These are phyloP conservation scores for Anas capensis DNA, from an alignment of 2,797 vertebrate species.

Conservation along the genomic window DNA sequence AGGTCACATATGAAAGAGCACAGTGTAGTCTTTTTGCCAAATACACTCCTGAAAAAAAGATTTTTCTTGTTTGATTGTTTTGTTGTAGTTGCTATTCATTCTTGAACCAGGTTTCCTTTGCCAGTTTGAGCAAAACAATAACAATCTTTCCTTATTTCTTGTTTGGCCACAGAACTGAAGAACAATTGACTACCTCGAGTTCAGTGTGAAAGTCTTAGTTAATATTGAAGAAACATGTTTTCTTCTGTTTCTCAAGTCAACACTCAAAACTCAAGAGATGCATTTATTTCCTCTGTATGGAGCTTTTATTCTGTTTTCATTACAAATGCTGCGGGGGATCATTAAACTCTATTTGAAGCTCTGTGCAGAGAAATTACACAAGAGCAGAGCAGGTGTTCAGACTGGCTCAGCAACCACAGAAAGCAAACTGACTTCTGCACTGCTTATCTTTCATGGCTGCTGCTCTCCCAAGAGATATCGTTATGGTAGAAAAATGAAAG, in stretches of 20 bases:
- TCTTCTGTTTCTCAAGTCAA: constrained; percentile 3
- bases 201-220: constrained; percentile 38
- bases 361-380: background rate
- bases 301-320: constrained; percentile 48
- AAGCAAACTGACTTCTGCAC: background rate
- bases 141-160: background rate
- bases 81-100: background rate
- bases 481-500: background rate
- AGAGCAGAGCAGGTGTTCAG: constrained; percentile 34
- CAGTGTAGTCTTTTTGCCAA: background rate
- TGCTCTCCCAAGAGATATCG: background rate
- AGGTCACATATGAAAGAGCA: background rate
- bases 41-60: background rate
- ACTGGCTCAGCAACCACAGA: background rate
- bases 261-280: background rate
- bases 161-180: background rate
- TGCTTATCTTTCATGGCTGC: background rate
- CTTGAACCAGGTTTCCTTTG: background rate
- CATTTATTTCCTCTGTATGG: constrained; percentile 12
- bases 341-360: constrained; percentile 45
- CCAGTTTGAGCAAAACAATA: background rate
- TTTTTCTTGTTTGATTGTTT: background rate
- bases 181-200: background rate
- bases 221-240: constrained; percentile 27
- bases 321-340: constrained; percentile 3